Conservation (phyloP, 2,797 vertebrate genomes). For the Hydrocynus forskahlii region DNA sequence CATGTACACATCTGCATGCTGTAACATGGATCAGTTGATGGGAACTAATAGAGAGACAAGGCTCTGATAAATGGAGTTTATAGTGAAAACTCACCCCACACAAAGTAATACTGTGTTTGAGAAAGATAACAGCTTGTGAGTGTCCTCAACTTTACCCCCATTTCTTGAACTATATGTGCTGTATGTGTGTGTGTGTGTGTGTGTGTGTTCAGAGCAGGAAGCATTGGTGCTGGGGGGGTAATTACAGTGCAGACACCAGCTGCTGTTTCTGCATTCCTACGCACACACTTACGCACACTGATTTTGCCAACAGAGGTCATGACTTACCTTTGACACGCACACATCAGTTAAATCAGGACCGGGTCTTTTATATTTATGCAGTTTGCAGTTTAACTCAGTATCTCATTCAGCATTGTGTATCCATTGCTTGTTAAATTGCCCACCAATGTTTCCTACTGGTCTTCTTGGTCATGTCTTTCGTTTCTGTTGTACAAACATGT, state of each 20-base stretch:
- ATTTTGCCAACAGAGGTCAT: constrained; percentile 54
- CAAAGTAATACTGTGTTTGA: background rate
- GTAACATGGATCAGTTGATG: background rate
- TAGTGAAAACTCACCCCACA: background rate
- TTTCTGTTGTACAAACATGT: background rate
- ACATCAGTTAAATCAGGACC: background rate
- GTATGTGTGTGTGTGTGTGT: constrained; percentile 1
- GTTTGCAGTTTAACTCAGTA: background rate
- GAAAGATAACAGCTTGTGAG: background rate
- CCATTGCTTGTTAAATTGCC: too few relatives aligned
- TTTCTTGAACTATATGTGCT: constrained; percentile 37
- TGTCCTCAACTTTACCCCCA: constrained; percentile 48
- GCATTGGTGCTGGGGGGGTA: constrained; percentile 85
- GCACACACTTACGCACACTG: constrained; percentile 53
- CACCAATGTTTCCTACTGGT: too few relatives aligned
- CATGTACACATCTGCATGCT: background rate
- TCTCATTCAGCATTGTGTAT: background rate
- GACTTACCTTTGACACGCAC: constrained; percentile 46
- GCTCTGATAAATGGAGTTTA: background rate
- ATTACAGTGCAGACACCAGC: constrained; percentile 90
- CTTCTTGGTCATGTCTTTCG: background rate
- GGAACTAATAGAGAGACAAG: too few relatives aligned
- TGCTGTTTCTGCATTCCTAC: constrained; percentile 87
- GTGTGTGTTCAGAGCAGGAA: constrained; percentile 70
- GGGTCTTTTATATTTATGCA: background rate